Evolutionary conservation across 37 sponge, comb jelly and placozoan genomes (phyloP), one percentile per base, ranked within the genome.

Genomic region (Halichondria panicea): DNA sequence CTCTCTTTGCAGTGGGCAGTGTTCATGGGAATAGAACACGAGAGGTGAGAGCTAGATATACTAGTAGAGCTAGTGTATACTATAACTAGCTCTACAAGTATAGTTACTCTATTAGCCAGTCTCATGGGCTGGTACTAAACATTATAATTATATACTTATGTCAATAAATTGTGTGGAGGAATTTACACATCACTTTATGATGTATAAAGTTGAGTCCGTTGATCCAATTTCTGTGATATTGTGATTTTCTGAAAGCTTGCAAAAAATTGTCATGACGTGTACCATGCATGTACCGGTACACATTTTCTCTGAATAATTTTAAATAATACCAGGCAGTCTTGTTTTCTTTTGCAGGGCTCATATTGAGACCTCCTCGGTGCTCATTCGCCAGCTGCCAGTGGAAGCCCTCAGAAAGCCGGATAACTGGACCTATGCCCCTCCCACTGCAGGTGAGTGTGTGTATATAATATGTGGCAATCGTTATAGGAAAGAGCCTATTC

Each of bases 371-470:
- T 73, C 89, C 0, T 84, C 89, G 31, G 89, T 92, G 12, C 75
- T 92, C 43, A 46, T 92, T 9, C 54, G 70, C 2, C 86, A 92
- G 66, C 39, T 92, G 48, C 93, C 93, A 50, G 71, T 92, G 31
- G 83, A 80, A 4, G 28, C 63, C 34, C 44, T 92, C 6, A 33
- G 70, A 63, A 48, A 65, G 43, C 93, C 93, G 19, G 22, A 12
- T 0, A 76, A 74, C 32, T 92, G 93, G 89, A 74, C 64, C 4
- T 92, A 92, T 84, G 93, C 79, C 18, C 93, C 93, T 24, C 6
- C 42, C 22, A 28, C 69, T 42, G 66, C 63, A 54, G 72, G 79
- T 78, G 52, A 38, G 76, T 18, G 43, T 5, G 24, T 11, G 62
- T 11, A 60, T n/a, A 60, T 11, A 9, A 21, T 8, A 60, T 9